A percentile compares a stretch with the other conserved stretches of the same genome.
Evolutionary conservation across 2,797 vertebrate genomes (phyloP).

Genomic region (Ctenopoma multispine): DNA sequence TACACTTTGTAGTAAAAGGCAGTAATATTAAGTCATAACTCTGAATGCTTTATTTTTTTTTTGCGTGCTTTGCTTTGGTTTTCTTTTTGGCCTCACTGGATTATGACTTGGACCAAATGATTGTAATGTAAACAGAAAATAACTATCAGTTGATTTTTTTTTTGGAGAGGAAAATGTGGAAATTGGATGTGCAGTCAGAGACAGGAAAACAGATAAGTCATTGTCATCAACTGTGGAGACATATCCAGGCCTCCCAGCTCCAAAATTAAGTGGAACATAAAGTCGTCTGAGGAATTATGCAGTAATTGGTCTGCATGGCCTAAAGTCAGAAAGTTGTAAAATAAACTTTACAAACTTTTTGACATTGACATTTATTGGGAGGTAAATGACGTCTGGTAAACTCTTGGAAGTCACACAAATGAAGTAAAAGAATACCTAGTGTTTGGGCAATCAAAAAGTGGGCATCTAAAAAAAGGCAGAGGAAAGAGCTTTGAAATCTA

Average conservation of each 20-base stretch:
- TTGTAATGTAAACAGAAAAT: neutral
- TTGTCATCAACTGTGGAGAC: constrained; percentile 23
- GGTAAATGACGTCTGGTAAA: neutral
- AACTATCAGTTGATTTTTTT: constrained; percentile 2
- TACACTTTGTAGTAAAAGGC: neutral
- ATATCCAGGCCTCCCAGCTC: constrained; percentile 17
- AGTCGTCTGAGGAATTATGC: constrained; percentile 18
- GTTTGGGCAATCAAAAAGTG: too few relatives aligned
- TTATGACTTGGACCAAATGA: constrained; percentile 12
- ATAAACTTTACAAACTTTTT: constrained; percentile 9
- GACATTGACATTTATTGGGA: neutral
- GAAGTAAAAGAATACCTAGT: too few relatives aligned
- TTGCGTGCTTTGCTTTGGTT: neutral
- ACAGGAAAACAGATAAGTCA: constrained; percentile 19
- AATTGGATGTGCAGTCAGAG: constrained; percentile 11
- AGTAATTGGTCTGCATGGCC: constrained; percentile 9
- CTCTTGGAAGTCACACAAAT: too few relatives aligned
- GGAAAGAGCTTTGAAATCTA: too few relatives aligned
- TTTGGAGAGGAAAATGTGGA: constrained; percentile 5
- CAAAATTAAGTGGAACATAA: constrained; percentile 38
- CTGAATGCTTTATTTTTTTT: constrained; percentile 5
- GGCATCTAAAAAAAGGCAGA: too few relatives aligned
- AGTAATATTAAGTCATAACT: neutral
- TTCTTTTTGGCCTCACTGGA: neutral
- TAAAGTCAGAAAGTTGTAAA: constrained; percentile 18